Evolutionary conservation across 2,113 vertebrate species (phyloP).

Genomic region (Argyrosomus japonicus): DNA sequence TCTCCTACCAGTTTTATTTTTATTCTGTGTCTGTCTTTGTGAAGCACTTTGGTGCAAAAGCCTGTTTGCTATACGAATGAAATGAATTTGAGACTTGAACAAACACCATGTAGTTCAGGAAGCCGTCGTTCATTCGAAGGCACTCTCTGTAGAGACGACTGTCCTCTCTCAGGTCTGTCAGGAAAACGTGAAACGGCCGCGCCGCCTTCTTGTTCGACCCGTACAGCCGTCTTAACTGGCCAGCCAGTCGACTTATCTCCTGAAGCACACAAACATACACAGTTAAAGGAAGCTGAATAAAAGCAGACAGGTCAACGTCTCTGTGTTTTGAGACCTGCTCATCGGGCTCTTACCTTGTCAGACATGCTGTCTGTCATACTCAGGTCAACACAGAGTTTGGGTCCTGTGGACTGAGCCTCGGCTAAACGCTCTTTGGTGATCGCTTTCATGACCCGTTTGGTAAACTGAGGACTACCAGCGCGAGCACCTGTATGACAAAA

Average conservation of each 20-base stretch:
- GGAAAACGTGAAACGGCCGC: slow-evolving; percentile 89
- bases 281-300: not conserved
- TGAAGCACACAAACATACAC: slow-evolving; percentile 53
- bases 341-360: slow-evolving; percentile 83
- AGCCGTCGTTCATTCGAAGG: slow-evolving; percentile 94
- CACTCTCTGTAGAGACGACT: slow-evolving; percentile 89
- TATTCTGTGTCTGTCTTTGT: no score
- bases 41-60: no score
- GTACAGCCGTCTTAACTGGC: slow-evolving; percentile 92
- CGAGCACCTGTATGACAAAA: slow-evolving; percentile 28
- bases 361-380: slow-evolving; percentile 90
- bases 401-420: slow-evolving; percentile 84
- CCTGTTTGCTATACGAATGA: no score
- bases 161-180: slow-evolving; percentile 85
- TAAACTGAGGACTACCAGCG: slow-evolving; percentile 70
- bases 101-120: slow-evolving; percentile 88
- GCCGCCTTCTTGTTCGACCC: slow-evolving; percentile 89
- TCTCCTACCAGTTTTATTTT: no score
- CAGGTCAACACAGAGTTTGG: slow-evolving; percentile 89
- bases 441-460: slow-evolving; percentile 84
- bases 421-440: slow-evolving; percentile 86
- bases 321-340: not conserved
- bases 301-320: not conserved
- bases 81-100: not conserved
- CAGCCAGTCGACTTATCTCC: slow-evolving; percentile 91